Conservation (phyloP, 2,888 invertebrate genomes). For the Liposcelis brunnea region DNA sequence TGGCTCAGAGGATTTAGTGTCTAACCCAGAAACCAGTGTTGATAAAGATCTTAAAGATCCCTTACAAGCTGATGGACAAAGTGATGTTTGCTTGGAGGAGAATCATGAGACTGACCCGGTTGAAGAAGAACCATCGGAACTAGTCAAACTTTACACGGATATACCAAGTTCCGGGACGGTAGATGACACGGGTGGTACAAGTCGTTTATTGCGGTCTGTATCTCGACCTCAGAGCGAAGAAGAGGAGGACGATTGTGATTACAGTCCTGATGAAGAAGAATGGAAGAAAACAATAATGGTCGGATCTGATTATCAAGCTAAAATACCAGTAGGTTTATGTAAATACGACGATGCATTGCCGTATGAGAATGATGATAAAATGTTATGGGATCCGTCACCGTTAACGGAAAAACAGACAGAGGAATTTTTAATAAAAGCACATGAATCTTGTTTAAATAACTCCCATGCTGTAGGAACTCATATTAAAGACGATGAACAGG, state of each 20-base stretch:
- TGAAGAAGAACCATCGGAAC: constrained; percentile 29
- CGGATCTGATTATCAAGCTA: constrained; percentile 84
- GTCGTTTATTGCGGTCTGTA: constrained; percentile 31
- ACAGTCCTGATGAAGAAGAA: constrained; percentile 70
- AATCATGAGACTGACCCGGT: not conserved
- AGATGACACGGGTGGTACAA: constrained; percentile 23
- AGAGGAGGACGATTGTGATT: constrained; percentile 64
- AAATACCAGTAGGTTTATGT: constrained; percentile 78
- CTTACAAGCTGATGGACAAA: too few species aligned
- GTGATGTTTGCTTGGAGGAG: not conserved
- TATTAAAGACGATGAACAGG: constrained; percentile 75
- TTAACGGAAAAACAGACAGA: constrained; percentile 57
- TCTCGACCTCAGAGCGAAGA: constrained; percentile 63
- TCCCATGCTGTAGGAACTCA: constrained; percentile 47
- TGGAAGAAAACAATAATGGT: constrained; percentile 93
- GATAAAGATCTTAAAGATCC: too few species aligned
- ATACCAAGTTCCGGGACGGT: constrained; percentile 21
- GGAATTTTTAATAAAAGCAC: constrained; percentile 50
- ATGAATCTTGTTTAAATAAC: constrained; percentile 24
- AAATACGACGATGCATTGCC: constrained; percentile 87
- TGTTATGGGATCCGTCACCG: constrained; percentile 79
- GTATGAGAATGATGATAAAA: constrained; percentile 88
- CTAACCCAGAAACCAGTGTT: not conserved
- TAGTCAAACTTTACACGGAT: constrained; percentile 35
- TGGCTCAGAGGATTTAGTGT: not conserved